A percentile compares a stretch with the other conserved stretches of the same genome.
Conservation (phyloP, 2,113 vertebrate genomes). For the Hemiprocne comata region DNA sequence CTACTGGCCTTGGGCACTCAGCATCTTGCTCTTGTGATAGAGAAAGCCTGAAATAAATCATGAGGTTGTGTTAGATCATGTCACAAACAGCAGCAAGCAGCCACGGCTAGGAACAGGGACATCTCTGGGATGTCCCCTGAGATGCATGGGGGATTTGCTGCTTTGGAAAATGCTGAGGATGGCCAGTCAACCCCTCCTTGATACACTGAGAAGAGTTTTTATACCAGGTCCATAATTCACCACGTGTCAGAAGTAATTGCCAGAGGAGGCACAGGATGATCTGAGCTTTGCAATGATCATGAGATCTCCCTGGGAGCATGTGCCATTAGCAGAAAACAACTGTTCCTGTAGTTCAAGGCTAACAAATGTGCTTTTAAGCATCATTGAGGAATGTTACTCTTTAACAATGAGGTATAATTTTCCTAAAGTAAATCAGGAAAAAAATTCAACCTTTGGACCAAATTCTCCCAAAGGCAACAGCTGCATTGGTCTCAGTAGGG, state of each 20-base stretch:
- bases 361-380: neutral
- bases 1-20: accelerated
- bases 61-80: neutral
- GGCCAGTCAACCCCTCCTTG: neutral
- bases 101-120: neutral
- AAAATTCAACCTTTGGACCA: neutral
- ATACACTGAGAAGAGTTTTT: neutral
- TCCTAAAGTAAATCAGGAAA: neutral
- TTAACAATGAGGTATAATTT: neutral
- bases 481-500: neutral
- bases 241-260: accelerated
- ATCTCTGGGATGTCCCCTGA: neutral
- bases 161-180: neutral
- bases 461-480: neutral
- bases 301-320: accelerated
- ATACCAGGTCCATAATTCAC: neutral
- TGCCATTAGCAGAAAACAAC: neutral
- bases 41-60: neutral
- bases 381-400: neutral
- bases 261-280: accelerated
- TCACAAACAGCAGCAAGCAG: neutral
- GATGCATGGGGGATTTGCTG: accelerated
- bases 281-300: neutral
- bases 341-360: neutral
- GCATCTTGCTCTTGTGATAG: neutral